Conservation (phyloP, 2,888 invertebrate genomes). For the Gordius sp. region DNA sequence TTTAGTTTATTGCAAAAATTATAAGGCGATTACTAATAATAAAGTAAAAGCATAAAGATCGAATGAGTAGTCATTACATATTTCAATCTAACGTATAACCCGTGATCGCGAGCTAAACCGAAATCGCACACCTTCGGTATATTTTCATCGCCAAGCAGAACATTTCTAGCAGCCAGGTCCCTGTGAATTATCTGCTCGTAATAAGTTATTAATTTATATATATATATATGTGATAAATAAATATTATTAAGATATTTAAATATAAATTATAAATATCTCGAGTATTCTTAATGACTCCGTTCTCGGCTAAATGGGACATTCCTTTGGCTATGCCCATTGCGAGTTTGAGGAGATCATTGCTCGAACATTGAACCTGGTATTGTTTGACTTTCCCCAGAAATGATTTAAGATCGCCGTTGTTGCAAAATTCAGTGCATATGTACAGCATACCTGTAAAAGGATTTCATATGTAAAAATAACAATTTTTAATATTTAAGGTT, state of each 20-base stretch:
- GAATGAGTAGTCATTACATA: too few species aligned
- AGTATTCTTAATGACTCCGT: background rate
- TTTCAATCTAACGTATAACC: background rate
- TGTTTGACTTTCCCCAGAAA: background rate
- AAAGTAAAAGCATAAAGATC: background rate
- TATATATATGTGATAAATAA: too few species aligned
- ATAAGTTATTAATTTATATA: too few species aligned
- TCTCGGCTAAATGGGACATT: background rate
- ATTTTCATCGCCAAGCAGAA: background rate
- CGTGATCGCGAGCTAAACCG: background rate
- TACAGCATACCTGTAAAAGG: background rate
- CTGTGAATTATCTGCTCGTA: background rate
- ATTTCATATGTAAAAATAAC: too few species aligned
- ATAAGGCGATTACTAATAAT: background rate
- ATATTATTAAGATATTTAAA: background rate
- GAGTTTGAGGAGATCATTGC: background rate
- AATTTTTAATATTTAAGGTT: too few species aligned
- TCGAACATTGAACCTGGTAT: background rate
- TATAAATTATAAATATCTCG: background rate
- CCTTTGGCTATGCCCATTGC: background rate
- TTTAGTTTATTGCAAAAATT: background rate
- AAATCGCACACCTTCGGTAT: background rate
- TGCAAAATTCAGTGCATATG: constrained; percentile 7
- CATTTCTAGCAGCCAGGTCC: background rate
- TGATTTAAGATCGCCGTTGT: constrained; percentile 3